phyloP scores from a whole-genome alignment of 2,797 vertebrate genomes.

The Mus caroli region DNA sequence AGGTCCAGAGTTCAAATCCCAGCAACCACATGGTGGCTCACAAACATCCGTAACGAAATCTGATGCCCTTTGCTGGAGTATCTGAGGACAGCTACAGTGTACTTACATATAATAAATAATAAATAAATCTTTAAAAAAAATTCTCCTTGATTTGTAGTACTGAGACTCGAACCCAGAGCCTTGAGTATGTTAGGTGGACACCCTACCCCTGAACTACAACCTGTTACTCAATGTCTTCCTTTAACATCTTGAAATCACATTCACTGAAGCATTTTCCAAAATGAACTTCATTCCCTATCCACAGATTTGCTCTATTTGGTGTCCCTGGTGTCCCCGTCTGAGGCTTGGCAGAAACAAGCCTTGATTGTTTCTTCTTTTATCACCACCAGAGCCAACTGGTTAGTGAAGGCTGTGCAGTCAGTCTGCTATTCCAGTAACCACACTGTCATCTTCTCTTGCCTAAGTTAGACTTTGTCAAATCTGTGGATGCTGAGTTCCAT shows the following conservation, averaged over 20 bases:
- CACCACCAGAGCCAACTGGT: not conserved
- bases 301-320: not conserved
- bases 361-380: not conserved
- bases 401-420: not conserved
- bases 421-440: not conserved
- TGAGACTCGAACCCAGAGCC: not conserved
- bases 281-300: not conserved
- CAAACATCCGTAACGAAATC: too few relatives aligned
- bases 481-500: not conserved
- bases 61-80: too few relatives aligned
- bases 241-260: not conserved
- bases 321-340: not conserved
- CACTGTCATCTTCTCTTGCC: not conserved
- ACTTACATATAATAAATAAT: too few relatives aligned
- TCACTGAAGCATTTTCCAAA: not conserved
- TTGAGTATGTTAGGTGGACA: not conserved
- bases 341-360: not conserved
- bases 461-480: not conserved
- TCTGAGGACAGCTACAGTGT: too few relatives aligned
- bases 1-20: too few relatives aligned
- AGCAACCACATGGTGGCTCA: too few relatives aligned
- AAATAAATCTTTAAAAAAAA: not conserved
- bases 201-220: not conserved
- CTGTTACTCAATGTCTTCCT: not conserved
- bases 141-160: not conserved